Base-by-base conservation (phyloP, 2,113 vertebrate species). In the Ia io region DNA sequence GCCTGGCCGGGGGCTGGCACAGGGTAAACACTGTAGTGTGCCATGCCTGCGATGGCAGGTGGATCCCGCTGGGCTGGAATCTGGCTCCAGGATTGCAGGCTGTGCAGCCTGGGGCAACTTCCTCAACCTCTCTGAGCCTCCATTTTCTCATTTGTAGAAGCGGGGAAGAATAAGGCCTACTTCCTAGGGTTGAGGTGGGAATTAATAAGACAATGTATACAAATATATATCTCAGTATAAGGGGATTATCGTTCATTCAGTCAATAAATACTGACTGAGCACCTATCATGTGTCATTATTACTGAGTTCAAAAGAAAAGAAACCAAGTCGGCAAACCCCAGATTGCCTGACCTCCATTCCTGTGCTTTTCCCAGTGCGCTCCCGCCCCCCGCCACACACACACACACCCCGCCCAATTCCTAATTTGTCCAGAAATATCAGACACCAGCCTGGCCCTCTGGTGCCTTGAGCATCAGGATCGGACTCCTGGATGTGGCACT, bases 361-460 rank as follows among this genome's bases (percentile, higher is more conserved):
- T 76, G 0, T 9, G 47, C 59, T 79, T 76, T n/a, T 20, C 47
- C 22, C 25, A 2, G 6, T 28, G 18, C 18, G 9, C 17, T 6
- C 35, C 2, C 2, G 0, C 7, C 11, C 0, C 5, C 6, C 47
- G 1, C 2, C 44, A 4, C 49, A 49, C 47, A n/a, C n/a, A n/a
- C n/a, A n/a, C n/a, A n/a, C n/a, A n/a, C n/a, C n/a, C n/a, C 47
- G 47, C 47, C 47, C 53, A 56, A 4, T 17, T 63, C 42, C 88
- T 44, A 16, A 63, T 28, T 69, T 30, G 44, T 18, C 12, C 80
- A 35, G 61, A 35, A 25, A 40, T 1, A 11, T 1, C 28, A 3
- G 18, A 51, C 14, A 37, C 37, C 37, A 61, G 14, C 25, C 20
- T 5, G 20, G 22, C 61, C 67, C 13, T 17, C 35, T 14, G 30